Percentiles rank a stretch among this genome's conserved stretches.
Evolutionary conservation across 2,888 invertebrate species (phyloP).

Genomic region (Drosophila sordidula): DNA sequence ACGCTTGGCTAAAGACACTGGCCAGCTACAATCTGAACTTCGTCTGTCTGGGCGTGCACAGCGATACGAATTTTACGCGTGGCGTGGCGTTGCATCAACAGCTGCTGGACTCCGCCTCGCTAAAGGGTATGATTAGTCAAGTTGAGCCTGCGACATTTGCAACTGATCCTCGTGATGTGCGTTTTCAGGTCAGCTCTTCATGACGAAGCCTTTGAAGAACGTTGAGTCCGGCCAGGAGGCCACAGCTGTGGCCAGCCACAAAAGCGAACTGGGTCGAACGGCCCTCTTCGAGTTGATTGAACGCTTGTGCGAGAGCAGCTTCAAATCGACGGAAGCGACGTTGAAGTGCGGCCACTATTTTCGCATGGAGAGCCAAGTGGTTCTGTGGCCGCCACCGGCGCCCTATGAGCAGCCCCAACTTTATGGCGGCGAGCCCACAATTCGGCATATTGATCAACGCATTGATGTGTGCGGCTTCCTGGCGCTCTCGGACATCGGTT

Average conservation of each 20-base stretch:
- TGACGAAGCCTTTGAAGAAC: slow-evolving; percentile 73
- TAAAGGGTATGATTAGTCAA: slow-evolving; percentile 86
- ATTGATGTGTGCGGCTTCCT: slow-evolving; percentile 95
- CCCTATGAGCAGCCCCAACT: slow-evolving; percentile 57
- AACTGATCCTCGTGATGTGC: neutral
- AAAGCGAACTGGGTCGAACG: slow-evolving; percentile 82
- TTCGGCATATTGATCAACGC: slow-evolving; percentile 87
- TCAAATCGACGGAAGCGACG: slow-evolving; percentile 89
- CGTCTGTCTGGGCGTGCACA: slow-evolving; percentile 89
- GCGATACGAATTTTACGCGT: slow-evolving; percentile 87
- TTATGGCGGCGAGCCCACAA: slow-evolving; percentile 45
- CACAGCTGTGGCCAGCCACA: slow-evolving; percentile 59
- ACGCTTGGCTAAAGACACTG: slow-evolving; percentile 91
- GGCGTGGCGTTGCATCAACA: slow-evolving; percentile 88
- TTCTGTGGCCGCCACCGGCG: slow-evolving; percentile 91
- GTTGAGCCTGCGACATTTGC: neutral
- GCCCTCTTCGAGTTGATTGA: slow-evolving; percentile 86
- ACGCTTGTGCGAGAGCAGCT: slow-evolving; percentile 90
- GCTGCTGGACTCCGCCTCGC: slow-evolving; percentile 91
- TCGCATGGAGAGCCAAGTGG: slow-evolving; percentile 89
- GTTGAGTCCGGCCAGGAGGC: slow-evolving; percentile 8
- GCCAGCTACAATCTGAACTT: slow-evolving; percentile 93
- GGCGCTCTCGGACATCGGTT: slow-evolving; percentile 94
- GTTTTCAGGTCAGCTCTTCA: slow-evolving; percentile 74
- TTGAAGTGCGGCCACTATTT: slow-evolving; percentile 89